A percentile compares a stretch with the other conserved stretches of the same genome.
Evolutionary conservation across 2,797 vertebrate genomes (phyloP).

Genomic region (Tadarida brasiliensis): DNA sequence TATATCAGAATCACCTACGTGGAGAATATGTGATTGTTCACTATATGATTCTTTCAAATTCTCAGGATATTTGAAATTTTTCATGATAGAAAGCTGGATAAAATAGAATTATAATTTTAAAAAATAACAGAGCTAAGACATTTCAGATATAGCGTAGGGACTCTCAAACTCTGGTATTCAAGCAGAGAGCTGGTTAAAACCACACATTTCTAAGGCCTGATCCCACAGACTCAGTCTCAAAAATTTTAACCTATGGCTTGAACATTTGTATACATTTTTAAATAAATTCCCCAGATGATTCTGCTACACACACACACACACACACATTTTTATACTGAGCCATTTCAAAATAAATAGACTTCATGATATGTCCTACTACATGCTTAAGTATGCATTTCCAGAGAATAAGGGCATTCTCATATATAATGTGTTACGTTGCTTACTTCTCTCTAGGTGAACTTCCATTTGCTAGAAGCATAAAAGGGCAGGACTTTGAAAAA

Average conservation of each 20-base stretch:
- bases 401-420: background rate
- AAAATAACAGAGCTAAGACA: conserved; percentile 41
- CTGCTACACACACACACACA: background rate
- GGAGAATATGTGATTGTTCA: background rate
- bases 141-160: background rate
- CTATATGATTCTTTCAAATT: conserved; percentile 33
- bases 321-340: conserved; percentile 27
- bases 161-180: background rate
- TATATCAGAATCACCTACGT: conserved; percentile 19
- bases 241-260: conserved; percentile 16
- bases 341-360: conserved; percentile 50
- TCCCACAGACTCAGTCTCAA: background rate
- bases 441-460: conserved; percentile 85
- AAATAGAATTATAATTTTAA: background rate
- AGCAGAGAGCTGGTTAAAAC: conserved; percentile 31
- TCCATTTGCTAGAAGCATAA: conserved; percentile 87
- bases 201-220: background rate
- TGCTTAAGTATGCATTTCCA: background rate
- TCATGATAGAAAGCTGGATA: conserved; percentile 26
- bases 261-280: conserved; percentile 6
- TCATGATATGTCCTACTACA: background rate
- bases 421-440: conserved; percentile 36
- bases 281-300: background rate
- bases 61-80: conserved; percentile 4
- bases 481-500: conserved; percentile 92